Base-by-base conservation (phyloP, 1,140 invertebrate species). In the Berghia stephanieae region DNA sequence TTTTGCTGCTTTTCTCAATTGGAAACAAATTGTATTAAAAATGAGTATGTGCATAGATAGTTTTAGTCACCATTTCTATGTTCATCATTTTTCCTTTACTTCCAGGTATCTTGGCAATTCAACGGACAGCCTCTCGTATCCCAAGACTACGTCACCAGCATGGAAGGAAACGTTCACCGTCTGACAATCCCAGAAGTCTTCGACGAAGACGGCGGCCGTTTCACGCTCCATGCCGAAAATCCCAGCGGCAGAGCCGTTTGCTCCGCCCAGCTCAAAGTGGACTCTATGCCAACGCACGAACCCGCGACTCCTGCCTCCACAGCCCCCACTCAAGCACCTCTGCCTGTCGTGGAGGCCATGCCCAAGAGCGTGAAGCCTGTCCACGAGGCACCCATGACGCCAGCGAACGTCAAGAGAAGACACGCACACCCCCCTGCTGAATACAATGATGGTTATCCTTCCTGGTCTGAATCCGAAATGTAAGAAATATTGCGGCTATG, bases 101-200 rank as follows among this genome's bases (percentile, higher is more conserved):
- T 80, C 13, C 83, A 94, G 93, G 92, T 94, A 40, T 90, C 92
- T 72, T 95, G 94, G 94, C 89, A 92, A 31, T 93, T 94, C 84
- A 94, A 94, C 83, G 92, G 93, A 38, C 90, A 92, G 79, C 92
- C 92, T 8, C 91, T 94, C 40, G 91, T 92, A 69, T 93, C 93
- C n/a, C 92, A 87, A 71, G 92, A 94, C 79, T 93, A 94, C 80
- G 86, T 93, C 21, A 91, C 93, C 21, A 93, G 94, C 93, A 93
- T 92, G 36, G 78, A 93, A 88, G 83, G 94, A 93, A 21, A 93
- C 89, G 74, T 91, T 27, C 93, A 95, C 85, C 92, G 93, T 27
- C 90, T 98, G 3, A 91, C 83, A 52, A 88, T 90, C 73, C 86
- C 85, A 5, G 85, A 89, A 79, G 87, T 88, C 21, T 86, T 86